Base-by-base conservation (phyloP, 2,888 invertebrate species). In the Erebia aethiops region DNA sequence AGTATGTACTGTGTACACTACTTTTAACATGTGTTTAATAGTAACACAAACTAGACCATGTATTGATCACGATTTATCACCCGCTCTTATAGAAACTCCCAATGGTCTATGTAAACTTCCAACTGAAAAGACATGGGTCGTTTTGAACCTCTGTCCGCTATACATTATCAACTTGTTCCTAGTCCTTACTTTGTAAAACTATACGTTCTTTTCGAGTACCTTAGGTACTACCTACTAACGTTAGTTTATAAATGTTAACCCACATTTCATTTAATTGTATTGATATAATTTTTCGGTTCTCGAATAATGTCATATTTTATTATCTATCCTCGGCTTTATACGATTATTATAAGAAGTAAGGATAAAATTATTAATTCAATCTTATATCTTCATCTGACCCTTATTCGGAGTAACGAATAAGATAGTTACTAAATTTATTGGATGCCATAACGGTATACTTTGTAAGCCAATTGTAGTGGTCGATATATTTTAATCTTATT, bases 101-200 rank as follows among this genome's bases (percentile, higher is more conserved):
- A 51, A 51, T n/a, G n/a, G 14, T n/a, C n/a, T 51, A 51, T 51
- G 26, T 54, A 56, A 51, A 49, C 64, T 52, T 21, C 66, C 56
- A 70, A 70, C 61, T 67, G 56, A 56, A 72, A 70, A 68, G 65
- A 71, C 70, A 73, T 18, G 56, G 58, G 56, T 68, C 57, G 46
- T 43, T 61, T 57, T 18, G 51, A 70, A 49, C 51, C n/a, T 1
- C 35, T 35, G 35, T 35, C 35, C 11, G 1, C 7, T 14, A 49
- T n/a, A 51, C 57, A 26, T 35, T 26, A 46, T 52, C 16, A 35
- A 56, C 51, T 62, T 51, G 14, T 56, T 21, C 14, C 4, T 26
- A 26, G 26, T 35, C 35, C 35, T 51, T 71, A 58, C 51, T 49
- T 63, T 58, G 67, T 52, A 63, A 63, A 46, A 58, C n/a, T 51